Evolutionary conservation across 2,888 invertebrate species (phyloP).

Genomic region (Harpalus rufipes): DNA sequence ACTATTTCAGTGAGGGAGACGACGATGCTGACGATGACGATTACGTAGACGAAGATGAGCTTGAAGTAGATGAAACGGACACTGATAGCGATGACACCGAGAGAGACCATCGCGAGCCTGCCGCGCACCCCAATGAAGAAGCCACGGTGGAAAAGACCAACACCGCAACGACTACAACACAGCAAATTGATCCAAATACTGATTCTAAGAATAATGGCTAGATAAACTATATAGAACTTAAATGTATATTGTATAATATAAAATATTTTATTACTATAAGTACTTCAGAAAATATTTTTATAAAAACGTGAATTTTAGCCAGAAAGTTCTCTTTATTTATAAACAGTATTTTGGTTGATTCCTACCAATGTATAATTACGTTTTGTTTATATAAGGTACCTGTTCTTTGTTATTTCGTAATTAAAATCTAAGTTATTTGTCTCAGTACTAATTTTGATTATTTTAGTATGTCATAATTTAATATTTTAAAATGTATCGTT

Average conservation of each 20-base stretch:
- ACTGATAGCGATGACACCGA: slow-evolving; percentile 59
- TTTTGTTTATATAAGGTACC: neutral
- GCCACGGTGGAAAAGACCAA: neutral
- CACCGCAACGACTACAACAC: neutral
- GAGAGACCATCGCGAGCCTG: slow-evolving; percentile 47
- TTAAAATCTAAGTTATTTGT: too few relatives aligned
- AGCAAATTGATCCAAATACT: slow-evolving; percentile 8
- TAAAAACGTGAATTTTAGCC: slow-evolving; percentile 15
- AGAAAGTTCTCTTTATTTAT: slow-evolving; percentile 8
- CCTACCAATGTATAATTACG: neutral
- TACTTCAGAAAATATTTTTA: slow-evolving; percentile 18
- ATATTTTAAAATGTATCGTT: too few relatives aligned
- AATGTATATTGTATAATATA: slow-evolving; percentile 39
- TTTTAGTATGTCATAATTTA: too few relatives aligned
- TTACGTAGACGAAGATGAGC: slow-evolving; percentile 66
- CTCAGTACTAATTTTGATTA: too few relatives aligned
- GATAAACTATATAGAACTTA: neutral
- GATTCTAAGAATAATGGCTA: slow-evolving; percentile 13
- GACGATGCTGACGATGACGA: slow-evolving; percentile 68
- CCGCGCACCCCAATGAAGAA: slow-evolving; percentile 19
- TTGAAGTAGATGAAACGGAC: slow-evolving; percentile 62
- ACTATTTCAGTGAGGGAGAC: slow-evolving; percentile 62
- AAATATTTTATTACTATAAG: slow-evolving; percentile 48
- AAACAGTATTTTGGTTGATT: neutral
- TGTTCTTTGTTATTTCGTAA: too few relatives aligned